These are phyloP conservation scores for Danio rerio DNA, from an alignment of 2,113 vertebrate genomes.

Conservation along the genomic window DNA sequence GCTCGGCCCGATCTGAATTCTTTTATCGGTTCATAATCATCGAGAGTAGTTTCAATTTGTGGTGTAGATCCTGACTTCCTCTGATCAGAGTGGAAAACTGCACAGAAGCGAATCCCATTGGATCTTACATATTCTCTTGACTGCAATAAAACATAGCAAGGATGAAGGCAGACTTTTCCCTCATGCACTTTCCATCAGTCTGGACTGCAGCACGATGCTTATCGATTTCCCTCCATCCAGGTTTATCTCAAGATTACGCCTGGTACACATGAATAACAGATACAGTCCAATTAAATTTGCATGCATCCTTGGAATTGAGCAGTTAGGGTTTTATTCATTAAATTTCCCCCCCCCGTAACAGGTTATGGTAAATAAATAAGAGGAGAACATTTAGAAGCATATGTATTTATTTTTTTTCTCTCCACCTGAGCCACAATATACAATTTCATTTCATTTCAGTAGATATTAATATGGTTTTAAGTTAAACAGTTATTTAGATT, in stretches of 20 bases:
- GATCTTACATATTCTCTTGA: constrained; percentile 54
- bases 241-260: constrained; percentile 45
- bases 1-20: constrained; percentile 64
- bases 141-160: constrained; percentile 61
- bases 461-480: too few species aligned
- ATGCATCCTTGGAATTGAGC: constrained; percentile 5
- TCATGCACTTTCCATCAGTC: constrained; percentile 55
- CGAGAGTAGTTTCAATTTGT: constrained; percentile 56
- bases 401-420: too few species aligned
- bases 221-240: constrained; percentile 62
- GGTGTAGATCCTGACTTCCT: constrained; percentile 49
- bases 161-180: constrained; percentile 50
- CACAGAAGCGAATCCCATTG: constrained; percentile 66
- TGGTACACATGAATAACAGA: constrained; percentile 55
- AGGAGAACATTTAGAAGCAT: too few species aligned
- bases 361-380: too few species aligned
- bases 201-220: constrained; percentile 52
- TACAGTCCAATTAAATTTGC: constrained; percentile 31
- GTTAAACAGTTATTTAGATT: too few species aligned
- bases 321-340: too few species aligned
- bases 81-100: too few species aligned
- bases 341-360: too few species aligned
- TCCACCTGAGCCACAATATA: too few species aligned
- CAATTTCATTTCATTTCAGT: too few species aligned
- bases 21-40: constrained; percentile 59